These are phyloP conservation scores for Philonicus albiceps DNA, from an alignment of 2,888 invertebrate species.

Conservation along the genomic window DNA sequence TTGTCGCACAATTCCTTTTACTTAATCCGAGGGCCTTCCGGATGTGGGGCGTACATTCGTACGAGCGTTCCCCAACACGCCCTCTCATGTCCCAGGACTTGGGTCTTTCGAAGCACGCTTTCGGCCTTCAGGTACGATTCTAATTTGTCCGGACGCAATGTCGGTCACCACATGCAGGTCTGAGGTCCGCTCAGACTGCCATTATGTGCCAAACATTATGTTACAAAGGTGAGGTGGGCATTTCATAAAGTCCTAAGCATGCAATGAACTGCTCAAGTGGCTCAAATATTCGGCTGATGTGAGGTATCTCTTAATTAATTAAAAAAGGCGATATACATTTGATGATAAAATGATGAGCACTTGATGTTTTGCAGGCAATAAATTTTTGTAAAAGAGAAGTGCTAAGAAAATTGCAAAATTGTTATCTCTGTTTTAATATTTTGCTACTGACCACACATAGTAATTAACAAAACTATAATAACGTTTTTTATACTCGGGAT, in stretches of 20 bases:
- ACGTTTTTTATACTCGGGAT: too few species aligned
- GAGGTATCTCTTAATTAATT: neutral
- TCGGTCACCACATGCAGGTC: neutral
- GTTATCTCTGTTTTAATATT: too few species aligned
- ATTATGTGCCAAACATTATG: neutral
- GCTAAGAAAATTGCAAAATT: too few species aligned
- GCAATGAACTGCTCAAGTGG: neutral
- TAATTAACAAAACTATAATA: too few species aligned
- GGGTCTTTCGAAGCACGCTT: neutral
- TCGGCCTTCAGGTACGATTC: neutral
- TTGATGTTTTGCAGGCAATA: neutral
- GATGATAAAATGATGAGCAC: neutral
- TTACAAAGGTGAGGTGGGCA: neutral
- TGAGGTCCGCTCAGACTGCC: neutral
- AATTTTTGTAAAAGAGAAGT: too few species aligned
- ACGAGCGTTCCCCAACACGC: neutral
- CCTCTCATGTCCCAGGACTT: neutral
- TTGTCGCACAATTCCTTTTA: neutral
- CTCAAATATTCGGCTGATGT: neutral
- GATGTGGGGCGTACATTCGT: too few species aligned
- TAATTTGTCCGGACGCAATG: neutral
- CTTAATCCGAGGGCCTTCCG: neutral
- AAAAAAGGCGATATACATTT: neutral
- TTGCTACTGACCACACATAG: too few species aligned
- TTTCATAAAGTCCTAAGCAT: neutral